phyloP scores from a whole-genome alignment of 2,113 vertebrate genomes.

The Notechis scutatus region DNA sequence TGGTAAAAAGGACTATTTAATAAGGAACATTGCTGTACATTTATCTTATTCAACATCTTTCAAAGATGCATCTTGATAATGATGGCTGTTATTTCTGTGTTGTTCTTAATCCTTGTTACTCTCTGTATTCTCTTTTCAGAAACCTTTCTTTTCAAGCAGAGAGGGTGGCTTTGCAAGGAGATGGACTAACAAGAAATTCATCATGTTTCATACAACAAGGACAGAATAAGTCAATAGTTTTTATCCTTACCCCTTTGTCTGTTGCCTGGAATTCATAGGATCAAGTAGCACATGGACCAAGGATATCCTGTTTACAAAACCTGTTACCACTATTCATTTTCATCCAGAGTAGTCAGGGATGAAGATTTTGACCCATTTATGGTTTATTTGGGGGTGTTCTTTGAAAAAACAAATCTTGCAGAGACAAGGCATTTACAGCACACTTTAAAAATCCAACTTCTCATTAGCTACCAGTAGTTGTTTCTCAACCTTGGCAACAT shows the following conservation, averaged over 20 bases:
- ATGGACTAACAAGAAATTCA: background rate
- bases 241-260: background rate
- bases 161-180: background rate
- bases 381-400: background rate
- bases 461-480: background rate
- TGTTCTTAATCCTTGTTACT: background rate
- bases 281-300: background rate
- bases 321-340: background rate
- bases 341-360: background rate
- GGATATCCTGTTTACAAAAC: background rate
- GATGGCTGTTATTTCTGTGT: background rate
- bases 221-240: background rate
- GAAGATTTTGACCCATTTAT: background rate
- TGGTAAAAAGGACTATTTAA: background rate
- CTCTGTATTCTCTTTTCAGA: background rate
- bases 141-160: background rate
- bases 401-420: background rate
- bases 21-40: background rate
- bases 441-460: background rate
- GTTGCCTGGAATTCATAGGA: background rate
- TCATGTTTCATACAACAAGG: background rate
- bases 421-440: background rate
- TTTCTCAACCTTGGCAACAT: background rate
- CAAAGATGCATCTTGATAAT: background rate
- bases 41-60: background rate